Base-by-base conservation (phyloP, 64 coral and sea anemone species). In the Platygyra sinensis region DNA sequence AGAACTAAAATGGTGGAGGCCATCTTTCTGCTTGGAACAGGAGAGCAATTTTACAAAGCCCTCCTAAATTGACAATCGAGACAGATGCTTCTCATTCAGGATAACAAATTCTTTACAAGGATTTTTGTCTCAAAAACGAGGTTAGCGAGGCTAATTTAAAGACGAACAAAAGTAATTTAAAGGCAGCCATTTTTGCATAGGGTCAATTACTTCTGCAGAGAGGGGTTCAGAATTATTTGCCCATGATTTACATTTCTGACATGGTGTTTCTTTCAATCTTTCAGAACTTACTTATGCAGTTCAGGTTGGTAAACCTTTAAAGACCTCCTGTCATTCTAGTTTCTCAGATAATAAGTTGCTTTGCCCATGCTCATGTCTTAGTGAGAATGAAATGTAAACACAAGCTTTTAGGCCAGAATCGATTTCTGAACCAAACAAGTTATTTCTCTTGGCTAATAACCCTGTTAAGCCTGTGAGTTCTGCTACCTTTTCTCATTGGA, bases 181-280 rank as follows among this genome's bases (percentile, higher is more conserved):
- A n/a, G n/a, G n/a, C n/a, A n/a, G 22, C 62, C 62, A 57, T 42
- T 91, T 22, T 84, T 91, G 71, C 78, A 84, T 7, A 51, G n/a
- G n/a, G n/a, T n/a, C 89, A 29, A 65, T 83, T 62, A 91, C 89
- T 62, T 91, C 79, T 60, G 79, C 79, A 74, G 80, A 83, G 46
- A 62, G 67, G 54, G 88, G 60, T 62, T 82, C 88, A 36, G 78
- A 90, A 81, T 81, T 72, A 90, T 12, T 75, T 7, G 78, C 90
- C 17, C 90, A 83, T 76, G 65, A 83, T 91, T 75, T 84, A 57
- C 27, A 63, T 11, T 91, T 83, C 28, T 57, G 67, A 63, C 14
- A 12, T 52, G 80, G 72, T 13, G 90, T 92, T 12, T 60, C 72
- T n/a, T 92, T 85, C 54, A 74, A 91, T 33, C 65, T 91, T n/a